Base-by-base conservation (phyloP, 2,888 invertebrate species). In the Spialia ferax region DNA sequence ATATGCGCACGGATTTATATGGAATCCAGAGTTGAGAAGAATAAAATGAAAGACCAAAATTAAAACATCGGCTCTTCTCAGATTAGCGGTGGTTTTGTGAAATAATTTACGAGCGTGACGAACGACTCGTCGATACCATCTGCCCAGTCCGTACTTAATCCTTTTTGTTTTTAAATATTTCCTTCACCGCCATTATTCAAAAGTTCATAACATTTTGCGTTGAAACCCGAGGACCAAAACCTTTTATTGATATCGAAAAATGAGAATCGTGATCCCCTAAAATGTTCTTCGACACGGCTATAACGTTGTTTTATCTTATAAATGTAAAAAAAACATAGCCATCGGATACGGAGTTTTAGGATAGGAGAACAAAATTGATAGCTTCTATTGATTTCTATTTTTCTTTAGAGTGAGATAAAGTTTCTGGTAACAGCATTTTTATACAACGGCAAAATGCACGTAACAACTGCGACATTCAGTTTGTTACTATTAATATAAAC, bases 71-170 rank as follows among this genome's bases (percentile, higher is more conserved):
- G 76, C 80, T 81, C 79, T 86, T 85, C 84, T 83, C 84, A 86
- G 90, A 92, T 93, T 92, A 91, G 91, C 91, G 85, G 86, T 86
- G 91, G 89, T 88, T 91, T 91, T 88, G 86, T 88, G 86, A 89
- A 90, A 91, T 92, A 91, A 92, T 92, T 93, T 93, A 93, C 87
- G 90, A 90, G 89, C 93, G 91, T 93, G 91, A 92, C 93, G 93
- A 87, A 92, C 87, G 87, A 85, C 82, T 85, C 87, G 87, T 87
- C 89, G 93, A 93, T 93, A 92, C 82, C 89, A 93, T 93, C 93
- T 90, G 88, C 86, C 83, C 82, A 80, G 80, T 73, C 86, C 88
- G 85, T 91, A 91, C 89, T 88, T 89, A 89, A 88, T 83, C 86
- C 88, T 93, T 93, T 93, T 93, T 89, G 86, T 91, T 92, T 67